phyloP scores from a whole-genome alignment of 2,797 vertebrate species.

The Enteromius thamalakanensis region DNA sequence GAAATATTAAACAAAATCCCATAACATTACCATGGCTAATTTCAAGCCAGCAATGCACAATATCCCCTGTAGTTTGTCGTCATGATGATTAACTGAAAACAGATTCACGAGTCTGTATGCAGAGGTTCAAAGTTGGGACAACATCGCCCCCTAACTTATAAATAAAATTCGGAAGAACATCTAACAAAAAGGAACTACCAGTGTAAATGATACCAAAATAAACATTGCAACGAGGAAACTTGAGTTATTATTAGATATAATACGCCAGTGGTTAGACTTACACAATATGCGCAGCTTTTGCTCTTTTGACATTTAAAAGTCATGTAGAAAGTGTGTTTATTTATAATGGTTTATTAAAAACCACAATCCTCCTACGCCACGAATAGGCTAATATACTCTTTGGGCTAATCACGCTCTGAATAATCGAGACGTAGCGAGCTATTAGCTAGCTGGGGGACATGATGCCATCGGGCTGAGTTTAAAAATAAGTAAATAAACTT shows the following conservation, averaged over 20 bases:
- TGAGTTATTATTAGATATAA: conserved; percentile 14
- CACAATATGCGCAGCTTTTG: background rate
- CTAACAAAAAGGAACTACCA: background rate
- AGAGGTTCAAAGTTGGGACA: background rate
- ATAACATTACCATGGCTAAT: background rate
- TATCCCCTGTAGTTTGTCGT: background rate
- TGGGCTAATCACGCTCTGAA: background rate
- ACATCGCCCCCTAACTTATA: background rate
- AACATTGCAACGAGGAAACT: background rate
- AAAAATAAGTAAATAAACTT: background rate
- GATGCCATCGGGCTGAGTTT: background rate
- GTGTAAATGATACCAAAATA: background rate
- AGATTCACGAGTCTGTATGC: background rate
- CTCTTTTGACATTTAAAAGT: background rate
- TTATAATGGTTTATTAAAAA: conserved; percentile 5
- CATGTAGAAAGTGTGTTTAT: conserved; percentile 1
- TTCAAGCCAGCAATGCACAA: conserved; percentile 1
- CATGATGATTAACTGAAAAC: background rate
- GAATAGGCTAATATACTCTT: background rate
- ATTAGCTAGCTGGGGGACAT: background rate
- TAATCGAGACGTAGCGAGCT: background rate
- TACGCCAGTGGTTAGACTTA: background rate
- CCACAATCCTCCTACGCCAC: background rate
- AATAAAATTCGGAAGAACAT: background rate
- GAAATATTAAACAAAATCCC: background rate